Evolutionary conservation across 2,113 vertebrate genomes (phyloP), one percentile per base, ranked within the genome.

Genomic region (Micronycteris hirsuta): DNA sequence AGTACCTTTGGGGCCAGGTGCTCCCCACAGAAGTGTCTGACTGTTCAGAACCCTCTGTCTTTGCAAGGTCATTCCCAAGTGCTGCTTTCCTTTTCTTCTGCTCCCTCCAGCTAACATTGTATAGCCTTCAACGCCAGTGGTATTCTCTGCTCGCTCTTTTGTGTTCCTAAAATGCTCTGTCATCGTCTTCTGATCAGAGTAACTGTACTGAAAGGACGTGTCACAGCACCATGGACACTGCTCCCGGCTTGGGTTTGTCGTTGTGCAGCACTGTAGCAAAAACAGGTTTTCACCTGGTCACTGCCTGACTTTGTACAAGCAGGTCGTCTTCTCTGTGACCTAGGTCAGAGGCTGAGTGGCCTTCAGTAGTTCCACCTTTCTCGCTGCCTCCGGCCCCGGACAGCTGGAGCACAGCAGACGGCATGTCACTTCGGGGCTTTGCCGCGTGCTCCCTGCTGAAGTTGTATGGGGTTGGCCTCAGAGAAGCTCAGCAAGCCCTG

Each of bases 31-130:
- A n/a, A 78, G 13, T 41, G 56, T 17, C 56, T 31, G 15, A 24
- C 45, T 19, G 49, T 33, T 17, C 15, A 36, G 47, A 86, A 4
- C 26, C 24, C 4, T 2, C 7, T 3, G 28, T 3, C 36, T 73
- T 61, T 20, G 13, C 65, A 24, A 24, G 38, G 3, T 22, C 74
- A 28, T 65, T 70, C 43, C 3, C 28, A 49, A 6, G 4, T 17
- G 2, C 15, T 31, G 2, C 47, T 49, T 77, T 61, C 22, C 13
- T 83, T 68, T 58, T 10, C 33, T 49, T 28, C 52, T 5, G 2
- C 22, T 76, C 10, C 0, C 9, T 76, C 22, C 5, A 6, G 36
- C 13, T 76, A 6, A n/a, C 4, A 5, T 5, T 17, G 3, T 0
- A 13, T 0, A 52, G 17, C 28, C 68, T 94, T 47, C 22, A 56